A percentile compares a stretch with the other conserved stretches of the same genome.
Conservation (phyloP, 2,888 invertebrate genomes). For the Yponomeuta sedellus region DNA sequence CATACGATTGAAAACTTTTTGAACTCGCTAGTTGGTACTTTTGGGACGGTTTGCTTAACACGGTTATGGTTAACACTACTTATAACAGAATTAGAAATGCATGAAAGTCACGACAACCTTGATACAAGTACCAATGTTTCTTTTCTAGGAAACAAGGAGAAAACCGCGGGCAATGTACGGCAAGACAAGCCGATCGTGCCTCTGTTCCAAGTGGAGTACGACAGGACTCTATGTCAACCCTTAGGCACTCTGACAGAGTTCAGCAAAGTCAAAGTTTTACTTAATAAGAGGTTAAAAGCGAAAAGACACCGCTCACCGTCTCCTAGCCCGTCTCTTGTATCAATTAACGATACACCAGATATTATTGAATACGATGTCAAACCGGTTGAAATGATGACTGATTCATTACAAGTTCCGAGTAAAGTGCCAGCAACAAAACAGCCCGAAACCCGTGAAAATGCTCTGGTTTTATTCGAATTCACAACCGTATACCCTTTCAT, state of each 20-base stretch:
- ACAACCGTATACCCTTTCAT: slow-evolving; percentile 65
- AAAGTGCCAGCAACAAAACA: slow-evolving; percentile 28
- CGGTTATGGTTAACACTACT: background rate
- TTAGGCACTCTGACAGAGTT: slow-evolving; percentile 60
- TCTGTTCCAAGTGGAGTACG: slow-evolving; percentile 67
- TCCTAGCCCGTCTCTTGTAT: slow-evolving; percentile 50
- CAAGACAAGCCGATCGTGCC: slow-evolving; percentile 48
- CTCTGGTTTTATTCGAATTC: slow-evolving; percentile 57
- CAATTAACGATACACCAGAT: slow-evolving; percentile 23
- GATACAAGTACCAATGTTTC: slow-evolving; percentile 37
- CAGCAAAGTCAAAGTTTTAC: slow-evolving; percentile 35
- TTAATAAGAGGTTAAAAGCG: slow-evolving; percentile 19
- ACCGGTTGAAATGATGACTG: too few relatives aligned
- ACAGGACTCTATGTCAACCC: slow-evolving; percentile 62
- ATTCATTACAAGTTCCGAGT: background rate
- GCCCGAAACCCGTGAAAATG: slow-evolving; percentile 54
- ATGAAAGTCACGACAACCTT: background rate
- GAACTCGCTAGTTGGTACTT: too few relatives aligned
- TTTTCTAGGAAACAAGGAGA: slow-evolving; percentile 41
- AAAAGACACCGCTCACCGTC: slow-evolving; percentile 33
- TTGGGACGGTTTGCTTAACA: background rate
- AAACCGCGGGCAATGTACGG: slow-evolving; percentile 6
- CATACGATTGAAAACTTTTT: too few relatives aligned
- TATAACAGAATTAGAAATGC: background rate
- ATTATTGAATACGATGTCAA: background rate